Evolutionary conservation across 2,888 invertebrate genomes (phyloP).

Genomic region (Aricia artaxerxes): DNA sequence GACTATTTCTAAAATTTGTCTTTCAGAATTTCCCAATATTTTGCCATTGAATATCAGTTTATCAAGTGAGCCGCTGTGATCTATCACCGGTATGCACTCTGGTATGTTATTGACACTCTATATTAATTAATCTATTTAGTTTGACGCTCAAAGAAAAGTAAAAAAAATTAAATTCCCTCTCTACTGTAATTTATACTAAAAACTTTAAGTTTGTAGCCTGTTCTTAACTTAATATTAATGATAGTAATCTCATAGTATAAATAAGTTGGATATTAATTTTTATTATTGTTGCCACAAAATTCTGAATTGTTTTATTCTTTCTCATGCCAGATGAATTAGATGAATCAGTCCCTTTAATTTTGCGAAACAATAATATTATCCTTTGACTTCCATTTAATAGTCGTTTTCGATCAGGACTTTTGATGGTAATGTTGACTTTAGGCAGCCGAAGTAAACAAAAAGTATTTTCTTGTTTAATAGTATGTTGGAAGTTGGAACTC

Average conservation of each 20-base stretch:
- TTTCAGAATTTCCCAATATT: constrained; percentile 3
- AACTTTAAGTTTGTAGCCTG: not conserved
- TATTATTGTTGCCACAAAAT: too few species aligned
- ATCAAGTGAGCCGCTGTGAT: not conserved
- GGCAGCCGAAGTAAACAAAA: not conserved
- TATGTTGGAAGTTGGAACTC: too few species aligned
- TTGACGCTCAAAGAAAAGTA: not conserved
- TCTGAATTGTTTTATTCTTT: too few species aligned
- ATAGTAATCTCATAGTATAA: too few species aligned
- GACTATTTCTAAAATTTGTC: constrained; percentile 9
- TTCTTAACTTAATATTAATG: too few species aligned
- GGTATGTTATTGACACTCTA: not conserved
- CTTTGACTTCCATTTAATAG: not conserved
- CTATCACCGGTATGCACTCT: not conserved
- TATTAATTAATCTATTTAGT: not conserved
- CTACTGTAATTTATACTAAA: not conserved
- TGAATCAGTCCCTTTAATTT: not conserved
- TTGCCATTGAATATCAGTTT: not conserved
- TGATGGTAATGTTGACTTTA: not conserved
- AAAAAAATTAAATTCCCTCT: not conserved
- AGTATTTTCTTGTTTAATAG: not conserved
- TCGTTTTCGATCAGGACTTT: not conserved
- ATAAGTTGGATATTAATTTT: too few species aligned
- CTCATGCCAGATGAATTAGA: too few species aligned
- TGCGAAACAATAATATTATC: not conserved